phyloP scores from a whole-genome alignment of 2,797 vertebrate genomes.

The Setipinna tenuifilis region DNA sequence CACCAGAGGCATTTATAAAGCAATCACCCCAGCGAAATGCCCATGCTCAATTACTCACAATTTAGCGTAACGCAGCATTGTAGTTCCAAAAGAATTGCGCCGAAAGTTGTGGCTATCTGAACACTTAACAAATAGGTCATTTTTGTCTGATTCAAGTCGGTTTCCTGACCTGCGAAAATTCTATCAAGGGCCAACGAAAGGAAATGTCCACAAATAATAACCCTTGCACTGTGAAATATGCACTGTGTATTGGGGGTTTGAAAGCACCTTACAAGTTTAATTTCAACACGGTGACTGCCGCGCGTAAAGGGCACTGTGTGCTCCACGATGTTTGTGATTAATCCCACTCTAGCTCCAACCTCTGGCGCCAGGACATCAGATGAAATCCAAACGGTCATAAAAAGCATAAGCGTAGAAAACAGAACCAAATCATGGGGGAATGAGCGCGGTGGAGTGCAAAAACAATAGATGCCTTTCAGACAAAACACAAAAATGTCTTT shows the following conservation, averaged over 20 bases:
- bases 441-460: neutral
- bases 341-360: conserved; percentile 15
- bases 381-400: conserved; percentile 18
- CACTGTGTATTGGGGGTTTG: neutral
- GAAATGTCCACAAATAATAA: neutral
- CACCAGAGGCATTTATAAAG: conserved; percentile 16
- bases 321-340: conserved; percentile 21
- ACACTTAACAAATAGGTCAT: neutral
- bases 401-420: conserved; percentile 9
- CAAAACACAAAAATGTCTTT: conserved; percentile 33
- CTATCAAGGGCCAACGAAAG: neutral
- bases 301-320: conserved; percentile 3
- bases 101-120: neutral
- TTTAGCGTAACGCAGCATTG: neutral
- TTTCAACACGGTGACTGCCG: neutral
- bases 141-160: neutral
- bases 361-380: conserved; percentile 18
- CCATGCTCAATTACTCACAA: conserved; percentile 32
- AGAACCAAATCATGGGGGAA: neutral
- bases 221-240: neutral
- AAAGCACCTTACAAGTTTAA: conserved; percentile 1
- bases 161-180: neutral
- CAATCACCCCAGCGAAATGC: conserved; percentile 25
- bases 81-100: neutral
- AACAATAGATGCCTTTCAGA: conserved; percentile 26